Evolutionary conservation across 2,797 vertebrate species (phyloP).

Genomic region (Carapus acus): DNA sequence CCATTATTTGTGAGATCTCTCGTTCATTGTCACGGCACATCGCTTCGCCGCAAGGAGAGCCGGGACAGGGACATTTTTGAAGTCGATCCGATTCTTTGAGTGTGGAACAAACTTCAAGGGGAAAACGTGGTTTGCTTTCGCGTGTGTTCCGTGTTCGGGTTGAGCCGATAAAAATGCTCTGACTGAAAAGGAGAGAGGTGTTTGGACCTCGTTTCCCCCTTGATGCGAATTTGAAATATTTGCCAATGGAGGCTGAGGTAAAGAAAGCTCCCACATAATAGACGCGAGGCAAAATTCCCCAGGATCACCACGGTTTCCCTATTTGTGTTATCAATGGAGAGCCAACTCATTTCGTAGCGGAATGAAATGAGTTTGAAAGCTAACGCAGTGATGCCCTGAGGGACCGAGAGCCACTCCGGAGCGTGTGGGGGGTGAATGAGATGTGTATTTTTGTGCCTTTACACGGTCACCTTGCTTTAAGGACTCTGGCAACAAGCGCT

Average conservation of each 20-base stretch:
- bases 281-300: slow-evolving; percentile 28
- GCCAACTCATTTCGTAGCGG: no score
- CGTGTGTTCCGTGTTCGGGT: slow-evolving; percentile 14
- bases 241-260: slow-evolving; percentile 5
- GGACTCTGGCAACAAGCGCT: no score
- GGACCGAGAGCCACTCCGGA: no score
- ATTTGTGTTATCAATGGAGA: slow-evolving; percentile 25
- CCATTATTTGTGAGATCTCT: slow-evolving; percentile 66
- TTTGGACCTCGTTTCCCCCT: neutral
- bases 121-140: slow-evolving; percentile 29
- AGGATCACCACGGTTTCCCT: slow-evolving; percentile 40
- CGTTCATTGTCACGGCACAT: slow-evolving; percentile 61
- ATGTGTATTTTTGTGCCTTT: no score
- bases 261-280: slow-evolving; percentile 10
- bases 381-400: no score
- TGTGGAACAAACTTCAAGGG: slow-evolving; percentile 40
- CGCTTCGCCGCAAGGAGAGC: slow-evolving; percentile 57
- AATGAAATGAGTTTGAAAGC: no score
- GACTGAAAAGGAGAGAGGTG: slow-evolving; percentile 3
- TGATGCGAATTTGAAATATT: neutral
- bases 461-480: no score
- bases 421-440: no score
- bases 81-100: slow-evolving; percentile 58
- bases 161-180: slow-evolving; percentile 10
- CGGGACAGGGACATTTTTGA: slow-evolving; percentile 52